Evolutionary conservation across 2,888 invertebrate species (phyloP).

Genomic region (Boloria selene): DNA sequence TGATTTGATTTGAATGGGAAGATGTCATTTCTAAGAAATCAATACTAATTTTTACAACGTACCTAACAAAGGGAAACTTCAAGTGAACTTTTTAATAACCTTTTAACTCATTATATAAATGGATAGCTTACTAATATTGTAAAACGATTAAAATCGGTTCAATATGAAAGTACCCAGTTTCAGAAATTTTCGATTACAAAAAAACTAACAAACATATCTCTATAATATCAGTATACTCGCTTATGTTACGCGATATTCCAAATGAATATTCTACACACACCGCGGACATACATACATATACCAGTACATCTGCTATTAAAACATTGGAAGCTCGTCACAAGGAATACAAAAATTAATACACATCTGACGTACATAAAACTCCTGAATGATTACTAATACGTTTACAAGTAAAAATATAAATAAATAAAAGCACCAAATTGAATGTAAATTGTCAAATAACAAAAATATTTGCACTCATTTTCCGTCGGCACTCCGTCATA

Average conservation of each 20-base stretch:
- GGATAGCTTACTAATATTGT: too few relatives aligned
- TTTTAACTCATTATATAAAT: too few relatives aligned
- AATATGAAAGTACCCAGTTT: too few relatives aligned
- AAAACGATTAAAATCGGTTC: too few relatives aligned
- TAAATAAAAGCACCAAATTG: conserved; percentile 1
- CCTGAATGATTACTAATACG: conserved; percentile 13
- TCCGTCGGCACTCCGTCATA: conserved; percentile 16
- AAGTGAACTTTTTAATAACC: too few relatives aligned
- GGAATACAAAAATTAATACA: conserved; percentile 11
- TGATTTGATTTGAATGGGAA: too few relatives aligned
- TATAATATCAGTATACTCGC: too few relatives aligned
- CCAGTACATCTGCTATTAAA: conserved; percentile 4
- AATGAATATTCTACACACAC: conserved; percentile 4
- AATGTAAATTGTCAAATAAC: conserved; percentile 22
- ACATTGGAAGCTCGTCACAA: conserved; percentile 1
- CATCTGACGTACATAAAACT: conserved; percentile 4
- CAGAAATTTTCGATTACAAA: too few relatives aligned
- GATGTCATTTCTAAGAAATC: too few relatives aligned
- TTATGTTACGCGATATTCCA: not conserved
- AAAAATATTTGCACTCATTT: conserved; percentile 7
- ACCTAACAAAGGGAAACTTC: too few relatives aligned
- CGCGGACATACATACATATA: not conserved
- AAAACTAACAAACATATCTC: too few relatives aligned
- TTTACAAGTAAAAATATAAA: not conserved
- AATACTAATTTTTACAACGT: too few relatives aligned